Evolutionary conservation across 2,113 vertebrate species (phyloP), one percentile per base, ranked within the genome.

Genomic region (Zootoca vivipara): DNA sequence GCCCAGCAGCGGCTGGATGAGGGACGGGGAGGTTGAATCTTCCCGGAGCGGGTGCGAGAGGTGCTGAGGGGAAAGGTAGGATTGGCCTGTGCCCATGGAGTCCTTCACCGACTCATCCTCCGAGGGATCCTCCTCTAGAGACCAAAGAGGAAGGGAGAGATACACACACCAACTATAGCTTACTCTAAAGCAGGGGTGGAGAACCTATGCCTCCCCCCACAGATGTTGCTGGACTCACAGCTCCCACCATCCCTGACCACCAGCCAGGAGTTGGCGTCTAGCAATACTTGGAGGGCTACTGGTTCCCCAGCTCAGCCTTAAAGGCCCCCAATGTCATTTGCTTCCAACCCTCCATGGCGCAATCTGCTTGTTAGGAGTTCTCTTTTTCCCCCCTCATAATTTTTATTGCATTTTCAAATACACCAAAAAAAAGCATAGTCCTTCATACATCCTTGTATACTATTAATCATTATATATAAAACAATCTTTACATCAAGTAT

Each of bases 71-170:
- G 98, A 98, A 0, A 97, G 97, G 93, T 96, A 98, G 1, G 98
- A 95, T 82, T 95, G 97, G 1, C 97, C 96, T 0, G 96, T 96
- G 92, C 97, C 94, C 91, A 96, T 91, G 0, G 96, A 94, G 85
- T 98, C 97, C 94, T 98, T 98, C 74, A 95, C 97, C 0, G 96
- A 95, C 77, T 98, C 97, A 1, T 99, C 96, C 86, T 97, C 98
- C 0, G 97, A 98, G 84, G 96, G 98, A 91, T 98, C 98, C 89
- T 98, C 98, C 95, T 98, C 98, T 99, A 96, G 94, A 95, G 87
- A 88, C 67, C 69, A 93, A 89, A 2, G 85, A 92, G 91, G 94
- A 28, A 94, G 86, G 93, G 3, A 70, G 65, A 92, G 35, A 91
- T 56, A 0, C 87, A 1, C 83, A 85, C 93, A 89, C 93, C 83